Evolutionary conservation across 1,140 invertebrate species (phyloP), one percentile per base, ranked within the genome.

Genomic region (Marisa cornuarietis): DNA sequence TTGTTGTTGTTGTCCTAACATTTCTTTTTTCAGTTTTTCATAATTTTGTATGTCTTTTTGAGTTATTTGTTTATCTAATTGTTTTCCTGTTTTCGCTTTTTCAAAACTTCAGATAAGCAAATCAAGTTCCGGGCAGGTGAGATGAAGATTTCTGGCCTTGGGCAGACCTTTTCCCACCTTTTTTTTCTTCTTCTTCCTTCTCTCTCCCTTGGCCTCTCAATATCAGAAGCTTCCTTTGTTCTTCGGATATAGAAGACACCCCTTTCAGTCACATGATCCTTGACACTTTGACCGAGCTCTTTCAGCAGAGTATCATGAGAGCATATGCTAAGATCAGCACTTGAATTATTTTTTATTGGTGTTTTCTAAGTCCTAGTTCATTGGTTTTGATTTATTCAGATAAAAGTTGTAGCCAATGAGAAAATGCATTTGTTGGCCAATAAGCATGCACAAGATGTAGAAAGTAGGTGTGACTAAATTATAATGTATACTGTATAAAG

Each of bases 101-200:
- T 31, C n/a, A 31, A 68, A 68, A n/a, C 65, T 68, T 68, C 65
- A 68, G 65, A n/a, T 68, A 68, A 68, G 22, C 65, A 68, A 68
- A 68, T 68, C 65, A 31, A 68, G 65, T 31, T 68, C 65, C 65
- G 65, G 65, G 65, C 65, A 68, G 65, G 65, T 68, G 65, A 68
- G 65, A 68, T 31, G 26, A 68, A 68, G 26, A 68, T 68, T 68
- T 68, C 26, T 68, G 65, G 65, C 65, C 22, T 24, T 31, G 26
- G 65, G 22, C 65, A 68, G 65, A 31, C 65, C 65, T 68, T 68
- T 31, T 31, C 65, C 65, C 26, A n/a, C 11, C 65, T 24, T 68
- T 68, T 18, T n/a, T 68, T 68, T n/a, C 26, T 68, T 68, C n/a
- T 63, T 63, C 62, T n/a, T 24, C 65, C 22, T 68, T 68, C 26